Percentiles rank a stretch among this genome's conserved stretches.
phyloP scores from a whole-genome alignment of 1,140 invertebrate genomes.

The Atta texana region DNA sequence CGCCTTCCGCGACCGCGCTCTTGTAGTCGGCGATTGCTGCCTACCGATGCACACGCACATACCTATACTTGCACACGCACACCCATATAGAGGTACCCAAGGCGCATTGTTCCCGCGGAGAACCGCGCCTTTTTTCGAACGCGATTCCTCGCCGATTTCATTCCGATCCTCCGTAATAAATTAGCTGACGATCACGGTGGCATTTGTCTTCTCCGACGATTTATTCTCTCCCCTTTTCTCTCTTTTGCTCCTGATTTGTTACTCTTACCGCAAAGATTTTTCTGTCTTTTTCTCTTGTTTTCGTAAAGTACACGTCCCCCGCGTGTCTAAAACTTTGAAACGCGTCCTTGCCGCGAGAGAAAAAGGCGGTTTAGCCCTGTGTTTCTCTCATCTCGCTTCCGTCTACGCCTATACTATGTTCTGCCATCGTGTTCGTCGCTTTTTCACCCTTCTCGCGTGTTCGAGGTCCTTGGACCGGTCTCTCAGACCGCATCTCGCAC shows the following conservation, averaged over 20 bases:
- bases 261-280: slow-evolving; percentile 31
- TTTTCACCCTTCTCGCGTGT: slow-evolving; percentile 54
- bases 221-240: slow-evolving; percentile 63
- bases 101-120: slow-evolving; percentile 63
- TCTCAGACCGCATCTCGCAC: slow-evolving; percentile 2
- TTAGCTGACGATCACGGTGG: slow-evolving; percentile 81
- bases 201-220: slow-evolving; percentile 82
- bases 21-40: slow-evolving; percentile 26
- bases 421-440: slow-evolving; percentile 39
- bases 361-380: slow-evolving; percentile 71
- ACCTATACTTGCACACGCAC: neutral
- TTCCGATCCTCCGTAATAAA: slow-evolving; percentile 81
- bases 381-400: slow-evolving; percentile 50
- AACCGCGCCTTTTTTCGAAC: slow-evolving; percentile 70
- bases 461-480: slow-evolving; percentile 43
- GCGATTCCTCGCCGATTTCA: slow-evolving; percentile 81
- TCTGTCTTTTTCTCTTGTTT: slow-evolving; percentile 1
- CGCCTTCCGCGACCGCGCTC: slow-evolving; percentile 4
- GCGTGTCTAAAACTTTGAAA: slow-evolving; percentile 35
- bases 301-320: slow-evolving; percentile 21
- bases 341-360: slow-evolving; percentile 79
- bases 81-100: slow-evolving; percentile 32
- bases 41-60: slow-evolving; percentile 6
- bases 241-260: slow-evolving; percentile 42
- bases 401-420: slow-evolving; percentile 46